These are phyloP conservation scores for Phoenicopterus ruber DNA, from an alignment of 2,113 vertebrate species.

Conservation along the genomic window DNA sequence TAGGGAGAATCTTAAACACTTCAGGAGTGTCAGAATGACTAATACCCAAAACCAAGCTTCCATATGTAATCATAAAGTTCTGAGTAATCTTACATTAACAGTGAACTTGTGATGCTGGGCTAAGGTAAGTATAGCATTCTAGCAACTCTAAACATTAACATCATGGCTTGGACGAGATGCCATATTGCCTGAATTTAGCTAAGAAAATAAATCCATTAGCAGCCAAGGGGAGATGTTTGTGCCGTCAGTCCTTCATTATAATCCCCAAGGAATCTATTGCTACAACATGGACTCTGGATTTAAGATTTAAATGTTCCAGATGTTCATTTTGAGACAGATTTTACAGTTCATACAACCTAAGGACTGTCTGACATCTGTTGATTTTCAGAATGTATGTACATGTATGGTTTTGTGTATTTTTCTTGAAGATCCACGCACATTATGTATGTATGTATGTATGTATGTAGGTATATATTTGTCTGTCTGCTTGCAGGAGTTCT, in stretches of 20 bases:
- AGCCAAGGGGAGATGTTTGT: slow-evolving; percentile 50
- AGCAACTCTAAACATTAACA: background rate
- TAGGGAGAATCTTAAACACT: background rate
- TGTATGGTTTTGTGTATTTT: background rate
- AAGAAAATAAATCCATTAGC: slow-evolving; percentile 11
- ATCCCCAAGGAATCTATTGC: background rate
- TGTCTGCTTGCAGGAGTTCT: background rate
- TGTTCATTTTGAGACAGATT: slow-evolving; percentile 39
- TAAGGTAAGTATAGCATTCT: background rate
- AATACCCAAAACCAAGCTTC: background rate
- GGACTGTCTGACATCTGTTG: slow-evolving; percentile 20
- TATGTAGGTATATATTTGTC: background rate
- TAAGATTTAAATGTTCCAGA: slow-evolving; percentile 55
- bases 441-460: background rate
- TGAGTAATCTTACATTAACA: background rate
- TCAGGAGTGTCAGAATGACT: background rate
- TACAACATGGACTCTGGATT: slow-evolving; percentile 22
- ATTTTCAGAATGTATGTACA: background rate
- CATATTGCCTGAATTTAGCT: background rate
- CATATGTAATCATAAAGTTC: background rate
- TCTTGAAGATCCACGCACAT: background rate
- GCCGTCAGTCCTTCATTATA: background rate
- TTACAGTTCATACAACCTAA: slow-evolving; percentile 33
- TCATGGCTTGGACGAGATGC: background rate
- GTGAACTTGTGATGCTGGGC: background rate